Evolutionary conservation across 2,113 vertebrate genomes (phyloP).

Genomic region (Buteo buteo): DNA sequence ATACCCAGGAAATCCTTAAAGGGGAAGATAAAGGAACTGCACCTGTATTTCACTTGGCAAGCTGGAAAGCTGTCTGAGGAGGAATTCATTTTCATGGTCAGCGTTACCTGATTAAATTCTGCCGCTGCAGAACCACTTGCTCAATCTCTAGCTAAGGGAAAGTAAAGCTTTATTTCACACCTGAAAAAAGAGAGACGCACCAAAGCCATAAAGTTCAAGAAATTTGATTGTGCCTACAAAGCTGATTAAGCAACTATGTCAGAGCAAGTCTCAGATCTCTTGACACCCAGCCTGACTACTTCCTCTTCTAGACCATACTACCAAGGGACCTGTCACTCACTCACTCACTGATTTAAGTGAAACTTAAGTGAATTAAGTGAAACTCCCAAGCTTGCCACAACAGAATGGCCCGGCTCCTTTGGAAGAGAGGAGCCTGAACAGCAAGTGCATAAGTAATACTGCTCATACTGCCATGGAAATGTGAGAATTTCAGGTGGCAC

Average conservation of each 20-base stretch:
- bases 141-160: background rate
- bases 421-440: background rate
- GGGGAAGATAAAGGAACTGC: background rate
- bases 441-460: background rate
- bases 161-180: background rate
- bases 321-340: background rate
- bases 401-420: background rate
- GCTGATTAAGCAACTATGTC: background rate
- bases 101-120: background rate
- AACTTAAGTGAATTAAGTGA: too few species aligned
- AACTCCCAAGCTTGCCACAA: background rate
- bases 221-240: background rate
- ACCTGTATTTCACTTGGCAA: background rate
- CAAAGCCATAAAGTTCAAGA: background rate
- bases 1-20: background rate
- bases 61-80: background rate
- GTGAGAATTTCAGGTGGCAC: background rate
- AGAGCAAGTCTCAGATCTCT: background rate
- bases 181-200: background rate
- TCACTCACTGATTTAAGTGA: background rate
- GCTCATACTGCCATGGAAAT: background rate
- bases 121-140: background rate
- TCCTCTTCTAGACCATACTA: background rate
- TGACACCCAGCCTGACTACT: background rate
- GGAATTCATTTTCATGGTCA: background rate